Evolutionary conservation across 2,797 vertebrate species (phyloP).

Genomic region (Coilia nasus): DNA sequence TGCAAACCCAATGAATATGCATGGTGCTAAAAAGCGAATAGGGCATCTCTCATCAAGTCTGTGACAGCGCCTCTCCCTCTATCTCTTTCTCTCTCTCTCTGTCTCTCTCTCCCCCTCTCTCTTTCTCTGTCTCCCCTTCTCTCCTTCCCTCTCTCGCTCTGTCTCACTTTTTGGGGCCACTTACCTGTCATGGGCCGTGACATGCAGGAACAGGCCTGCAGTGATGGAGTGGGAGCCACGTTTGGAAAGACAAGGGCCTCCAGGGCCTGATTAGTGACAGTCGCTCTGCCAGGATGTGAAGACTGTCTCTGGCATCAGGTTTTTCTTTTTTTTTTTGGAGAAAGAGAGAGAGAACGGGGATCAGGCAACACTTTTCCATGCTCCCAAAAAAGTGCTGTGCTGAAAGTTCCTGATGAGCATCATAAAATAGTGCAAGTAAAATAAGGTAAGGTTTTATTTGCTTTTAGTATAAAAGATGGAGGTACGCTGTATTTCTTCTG

Average conservation of each 20-base stretch:
- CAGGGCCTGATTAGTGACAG: constrained; percentile 54
- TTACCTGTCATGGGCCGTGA: constrained; percentile 71
- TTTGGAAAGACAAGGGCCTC: constrained; percentile 50
- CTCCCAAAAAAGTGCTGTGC: neutral
- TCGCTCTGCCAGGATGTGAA: constrained; percentile 39
- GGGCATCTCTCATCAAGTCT: constrained; percentile 71
- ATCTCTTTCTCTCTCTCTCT: neutral
- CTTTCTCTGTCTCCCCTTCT: neutral
- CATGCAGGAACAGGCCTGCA: constrained; percentile 40
- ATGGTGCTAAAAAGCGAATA: constrained; percentile 63
- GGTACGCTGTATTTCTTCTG: neutral
- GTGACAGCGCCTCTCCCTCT: constrained; percentile 63
- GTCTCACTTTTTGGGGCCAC: constrained; percentile 73
- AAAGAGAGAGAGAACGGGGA: neutral
- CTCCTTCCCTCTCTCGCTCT: neutral
- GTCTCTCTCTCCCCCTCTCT: neutral
- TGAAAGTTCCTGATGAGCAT: constrained; percentile 10
- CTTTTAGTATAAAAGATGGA: neutral
- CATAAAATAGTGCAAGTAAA: neutral
- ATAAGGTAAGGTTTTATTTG: neutral
- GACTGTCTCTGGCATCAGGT: constrained; percentile 13
- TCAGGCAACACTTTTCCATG: constrained; percentile 20
- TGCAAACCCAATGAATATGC: constrained; percentile 77
- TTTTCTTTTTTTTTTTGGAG: neutral
- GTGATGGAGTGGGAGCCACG: constrained; percentile 51